Base-by-base conservation (phyloP, 2,113 vertebrate genomes). In the Anarrhichthys ocellatus region DNA sequence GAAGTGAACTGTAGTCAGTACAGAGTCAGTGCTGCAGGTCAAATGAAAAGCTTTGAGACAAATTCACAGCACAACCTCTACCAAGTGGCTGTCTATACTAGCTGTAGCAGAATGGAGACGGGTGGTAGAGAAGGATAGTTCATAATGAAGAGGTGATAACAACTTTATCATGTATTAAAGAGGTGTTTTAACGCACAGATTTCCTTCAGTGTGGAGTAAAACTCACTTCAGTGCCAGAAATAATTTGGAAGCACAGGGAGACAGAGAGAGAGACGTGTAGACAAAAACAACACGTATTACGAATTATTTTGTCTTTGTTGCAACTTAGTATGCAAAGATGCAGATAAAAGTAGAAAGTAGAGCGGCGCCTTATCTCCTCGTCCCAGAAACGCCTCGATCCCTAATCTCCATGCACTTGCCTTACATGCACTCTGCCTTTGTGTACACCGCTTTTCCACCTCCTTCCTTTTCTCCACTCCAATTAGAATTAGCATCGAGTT, bases 301-400 rank as follows among this genome's bases (percentile, higher is more conserved):
- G 4, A 50, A 76, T 64, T 42, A 76, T 71, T 69, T 58, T 78
- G 58, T 87, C 64, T 64, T 29, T 24, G 2, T 27, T 54, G 67
- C 15, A 76, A 40, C 32, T 64, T 24, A 48, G 10, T 14, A n/a
- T 32, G 68, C 22, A 70, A 50, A 69, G 48, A 80, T 42, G 50
- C 42, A 80, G 77, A 86, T 80, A 32, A 32, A 32, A 32, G 32
- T 32, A 72, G 11, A 50, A 59, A 58, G 29, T 18, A 52, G 42
- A 76, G 44, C 86, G 36, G 76, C 36, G 46, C 27, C 73, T 85
- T 87, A 88, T 91, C 86, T 76, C 46, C 7, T 32, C 4, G 74
- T 79, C 42, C 40, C 87, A 82, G 86, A 80, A 84, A 83, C 7
- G n/a, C 32, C 48, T 70, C 0, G 20, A 83, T 84, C 56, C 66